Evolutionary conservation across 2,797 vertebrate genomes (phyloP).

Genomic region (Gorsachius magnificus): DNA sequence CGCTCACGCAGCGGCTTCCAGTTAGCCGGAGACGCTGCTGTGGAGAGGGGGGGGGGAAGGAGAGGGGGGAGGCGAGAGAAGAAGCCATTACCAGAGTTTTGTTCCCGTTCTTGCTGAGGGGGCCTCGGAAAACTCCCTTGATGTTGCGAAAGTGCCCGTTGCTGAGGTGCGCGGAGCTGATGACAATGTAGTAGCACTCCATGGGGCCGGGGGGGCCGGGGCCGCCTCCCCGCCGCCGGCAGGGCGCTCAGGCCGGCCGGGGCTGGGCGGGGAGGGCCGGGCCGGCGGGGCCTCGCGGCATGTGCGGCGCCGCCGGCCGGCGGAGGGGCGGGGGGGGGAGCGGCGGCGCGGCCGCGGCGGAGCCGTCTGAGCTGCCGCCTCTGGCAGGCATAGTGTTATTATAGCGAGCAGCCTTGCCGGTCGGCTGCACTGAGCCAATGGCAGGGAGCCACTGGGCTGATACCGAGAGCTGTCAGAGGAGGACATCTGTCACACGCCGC

Average conservation of each 20-base stretch:
- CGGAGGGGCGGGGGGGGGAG: constrained; percentile 9
- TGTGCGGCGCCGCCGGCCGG: constrained; percentile 33
- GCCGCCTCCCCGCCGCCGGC: neutral
- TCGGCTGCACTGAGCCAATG: constrained; percentile 82
- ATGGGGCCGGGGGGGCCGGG: constrained; percentile 75
- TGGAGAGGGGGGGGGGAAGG: neutral
- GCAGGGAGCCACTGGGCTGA: constrained; percentile 79
- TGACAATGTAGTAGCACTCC: constrained; percentile 99
- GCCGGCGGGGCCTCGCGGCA: neutral
- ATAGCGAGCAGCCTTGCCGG: constrained; percentile 78
- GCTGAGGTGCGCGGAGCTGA: constrained; percentile 96
- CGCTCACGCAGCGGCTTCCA: neutral
- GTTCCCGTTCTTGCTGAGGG: constrained; percentile 88
- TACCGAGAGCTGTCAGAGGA: constrained; percentile 73
- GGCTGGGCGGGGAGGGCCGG: neutral
- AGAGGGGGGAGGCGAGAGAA: neutral
- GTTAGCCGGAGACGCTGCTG: neutral
- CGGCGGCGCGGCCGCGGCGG: constrained; percentile 38
- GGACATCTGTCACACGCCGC: constrained; percentile 78
- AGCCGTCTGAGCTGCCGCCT: constrained; percentile 65
- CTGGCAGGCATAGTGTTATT: constrained; percentile 75
- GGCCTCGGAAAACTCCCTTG: constrained; percentile 98
- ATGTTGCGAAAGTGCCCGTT: constrained; percentile 98
- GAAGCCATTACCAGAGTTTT: constrained; percentile 86
- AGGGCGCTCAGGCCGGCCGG: neutral